Base-by-base conservation (phyloP, 30 jellyfish, hydroid and myxozoan species). In the Mastigias papua region DNA sequence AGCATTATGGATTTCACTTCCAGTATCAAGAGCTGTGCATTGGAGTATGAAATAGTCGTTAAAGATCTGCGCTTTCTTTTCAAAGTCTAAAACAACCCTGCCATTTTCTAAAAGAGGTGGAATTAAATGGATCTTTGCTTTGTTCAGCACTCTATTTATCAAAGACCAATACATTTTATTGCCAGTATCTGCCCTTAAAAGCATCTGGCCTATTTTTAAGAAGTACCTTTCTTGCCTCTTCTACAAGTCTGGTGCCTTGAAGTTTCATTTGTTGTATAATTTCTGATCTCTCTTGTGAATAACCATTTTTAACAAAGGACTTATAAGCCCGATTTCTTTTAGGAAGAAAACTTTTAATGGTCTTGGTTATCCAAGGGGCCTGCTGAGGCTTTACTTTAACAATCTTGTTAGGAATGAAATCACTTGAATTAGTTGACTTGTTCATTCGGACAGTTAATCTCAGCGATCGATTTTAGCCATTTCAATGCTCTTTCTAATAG, bases 21-120 rank as follows among this genome's bases (percentile, higher is more conserved):
- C 82, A 54, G 90, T 80, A 60, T 65, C 50, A 26, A 30, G 65
- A 28, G 84, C 16, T 68, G 91, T 61, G 48, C 85, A 81, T 67
- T 81, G 91, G 58, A 81, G 91, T 67, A 81, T 2, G 82, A 81
- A 81, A 66, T 81, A 81, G 46, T 81, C 91, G 68, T 81, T 81
- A 81, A n/a, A 81, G 25, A 81, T 31, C 35, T 81, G 79, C 60
- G 91, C 91, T 82, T 81, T 81, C 23, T 34, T 69, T 34, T 34
- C 26, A 33, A 81, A 81, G 71, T 81, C 69, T 28, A 69, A 62
- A 62, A 81, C 66, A 61, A 78, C 32, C 63, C 28, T n/a, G 22
- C 57, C 80, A 61, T 78, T 78, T 51, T 78, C 65, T 81, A 81
- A 48, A 26, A 81, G 91, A 34, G 84, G 70, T 69, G 91, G 91